Evolutionary conservation across 2,113 vertebrate genomes (phyloP).

Genomic region (Dipodomys stephensi): DNA sequence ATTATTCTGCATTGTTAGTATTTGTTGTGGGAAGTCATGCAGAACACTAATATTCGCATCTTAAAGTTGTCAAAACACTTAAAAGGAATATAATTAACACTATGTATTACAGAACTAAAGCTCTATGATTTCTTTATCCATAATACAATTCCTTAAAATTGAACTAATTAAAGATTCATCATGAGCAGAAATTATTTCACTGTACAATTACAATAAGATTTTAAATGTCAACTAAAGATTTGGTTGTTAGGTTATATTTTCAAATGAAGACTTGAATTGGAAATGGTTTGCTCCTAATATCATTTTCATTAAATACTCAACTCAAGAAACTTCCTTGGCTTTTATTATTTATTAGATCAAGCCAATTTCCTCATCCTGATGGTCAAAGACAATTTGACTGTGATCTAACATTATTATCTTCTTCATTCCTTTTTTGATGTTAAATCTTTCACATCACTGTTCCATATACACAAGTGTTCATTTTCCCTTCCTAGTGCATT

Average conservation of each 20-base stretch:
- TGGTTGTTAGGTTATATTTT: not conserved
- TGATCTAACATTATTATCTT: not conserved
- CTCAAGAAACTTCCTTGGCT: not conserved
- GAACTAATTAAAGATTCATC: not conserved
- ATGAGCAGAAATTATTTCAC: not conserved
- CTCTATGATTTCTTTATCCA: not conserved
- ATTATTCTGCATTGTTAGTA: not conserved
- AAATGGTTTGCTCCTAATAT: not conserved
- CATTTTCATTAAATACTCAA: not conserved
- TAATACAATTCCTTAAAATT: not conserved
- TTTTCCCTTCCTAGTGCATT: not conserved
- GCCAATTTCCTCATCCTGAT: not conserved
- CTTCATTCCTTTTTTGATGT: not conserved
- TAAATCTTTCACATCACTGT: not conserved
- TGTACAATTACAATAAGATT: not conserved
- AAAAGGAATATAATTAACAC: not conserved
- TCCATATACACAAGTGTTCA: not conserved
- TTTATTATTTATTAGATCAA: not conserved
- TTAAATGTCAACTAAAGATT: not conserved
- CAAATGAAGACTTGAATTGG: not conserved
- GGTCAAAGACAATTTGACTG: not conserved
- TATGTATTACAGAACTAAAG: not conserved
- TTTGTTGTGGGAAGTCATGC: not conserved
- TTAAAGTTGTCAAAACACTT: not conserved
- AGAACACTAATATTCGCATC: not conserved